These are phyloP conservation scores for Platygyra sinensis DNA, from an alignment of 64 coral and sea anemone species.

Conservation along the genomic window DNA sequence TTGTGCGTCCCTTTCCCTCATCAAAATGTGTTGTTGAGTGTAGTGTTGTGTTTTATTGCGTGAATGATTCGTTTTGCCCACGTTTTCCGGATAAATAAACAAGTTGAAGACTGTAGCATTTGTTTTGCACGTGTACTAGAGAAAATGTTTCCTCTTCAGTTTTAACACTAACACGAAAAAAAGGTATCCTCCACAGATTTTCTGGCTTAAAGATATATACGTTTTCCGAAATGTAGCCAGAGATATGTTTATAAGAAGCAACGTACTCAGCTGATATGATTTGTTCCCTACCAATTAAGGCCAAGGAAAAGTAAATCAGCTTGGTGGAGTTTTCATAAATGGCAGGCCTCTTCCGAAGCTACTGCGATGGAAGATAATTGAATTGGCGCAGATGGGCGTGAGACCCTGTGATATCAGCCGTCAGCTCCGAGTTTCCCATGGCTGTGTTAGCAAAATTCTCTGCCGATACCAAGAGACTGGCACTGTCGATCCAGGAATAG, in stretches of 20 bases:
- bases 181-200: background rate
- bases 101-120: background rate
- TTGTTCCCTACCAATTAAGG: slow-evolving; percentile 40
- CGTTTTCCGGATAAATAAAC: slow-evolving; percentile 27
- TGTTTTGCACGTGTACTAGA: background rate
- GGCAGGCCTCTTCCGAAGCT: slow-evolving; percentile 85
- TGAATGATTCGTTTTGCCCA: slow-evolving; percentile 2
- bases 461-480: slow-evolving; percentile 92
- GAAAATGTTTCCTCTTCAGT: background rate
- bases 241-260: background rate
- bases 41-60: background rate
- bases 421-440: slow-evolving; percentile 85
- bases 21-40: too few species aligned
- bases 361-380: slow-evolving; percentile 77
- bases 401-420: slow-evolving; percentile 89
- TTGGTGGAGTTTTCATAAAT: slow-evolving; percentile 92
- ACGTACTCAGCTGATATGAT: background rate
- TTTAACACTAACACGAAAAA: background rate
- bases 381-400: slow-evolving; percentile 81
- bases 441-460: slow-evolving; percentile 91
- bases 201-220: background rate
- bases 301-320: slow-evolving; percentile 89
- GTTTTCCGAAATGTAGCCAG: background rate
- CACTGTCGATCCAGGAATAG: slow-evolving; percentile 85
- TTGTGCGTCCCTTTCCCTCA: background rate